Evolutionary conservation across 2,113 vertebrate genomes (phyloP), one percentile per base, ranked within the genome.

Genomic region (Toxotes jaculatrix): DNA sequence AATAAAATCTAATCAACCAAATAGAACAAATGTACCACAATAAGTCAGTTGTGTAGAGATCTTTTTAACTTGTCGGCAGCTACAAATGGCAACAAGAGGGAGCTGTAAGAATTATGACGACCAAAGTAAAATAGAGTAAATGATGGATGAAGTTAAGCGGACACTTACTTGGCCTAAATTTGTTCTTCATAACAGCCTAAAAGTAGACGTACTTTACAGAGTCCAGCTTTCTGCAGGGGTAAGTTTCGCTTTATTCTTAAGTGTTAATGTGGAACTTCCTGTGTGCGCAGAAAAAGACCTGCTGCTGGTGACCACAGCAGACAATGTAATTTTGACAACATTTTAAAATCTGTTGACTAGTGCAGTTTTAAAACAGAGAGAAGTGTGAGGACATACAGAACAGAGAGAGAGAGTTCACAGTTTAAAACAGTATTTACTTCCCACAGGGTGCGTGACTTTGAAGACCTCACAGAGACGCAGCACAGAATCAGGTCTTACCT

Each of bases 401-500:
- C 1, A 21, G 23, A 34, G 17, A 45, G 7, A n/a, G n/a, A n/a
- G n/a, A 31, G n/a, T 19, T 19, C 45, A 17, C 45, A 7, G n/a
- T 31, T n/a, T n/a, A 5, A 19, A 71, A 31, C 68, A 27, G 43
- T 43, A 17, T 72, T 14, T 59, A 27, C 23, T 5, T 31, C 14
- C 23, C 23, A 34, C 11, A 34, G 3, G 19, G 19, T 47, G 38
- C 1, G 36, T 6, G 36, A 23, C n/a, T 31, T 14, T 27, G 23
- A 40, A 40, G 38, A 9, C 38, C 38, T 7, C 38, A 40, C 31
- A 10, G 31, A 57, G 32, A 19, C 17, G 7, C 36, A 31, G 40
- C 69, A 4, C 14, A 61, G 60, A 49, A 16, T 10, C 14, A 9
- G 14, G 13, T 21, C 82, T 89, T 75, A 94, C 96, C 95, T 95